Conservation (phyloP, 2,113 vertebrate genomes). For the Ophthalmolycus amberensis region DNA sequence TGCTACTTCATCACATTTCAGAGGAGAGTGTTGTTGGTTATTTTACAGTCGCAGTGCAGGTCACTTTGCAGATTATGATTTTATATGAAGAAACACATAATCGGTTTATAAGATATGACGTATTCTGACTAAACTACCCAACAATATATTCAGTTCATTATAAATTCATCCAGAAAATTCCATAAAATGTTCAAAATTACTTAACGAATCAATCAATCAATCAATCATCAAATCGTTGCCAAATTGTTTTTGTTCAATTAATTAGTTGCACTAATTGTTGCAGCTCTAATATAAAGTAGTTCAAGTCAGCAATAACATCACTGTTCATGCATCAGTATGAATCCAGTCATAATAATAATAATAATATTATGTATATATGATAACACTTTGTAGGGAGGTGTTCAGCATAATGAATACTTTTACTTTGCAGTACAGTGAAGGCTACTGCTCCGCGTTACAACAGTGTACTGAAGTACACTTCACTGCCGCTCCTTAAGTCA, state of each 20-base stretch:
- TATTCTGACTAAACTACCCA: neutral
- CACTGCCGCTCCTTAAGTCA: neutral
- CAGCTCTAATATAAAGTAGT: neutral
- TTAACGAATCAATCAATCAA: neutral
- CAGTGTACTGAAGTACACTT: neutral
- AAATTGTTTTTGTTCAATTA: neutral
- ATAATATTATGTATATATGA: neutral
- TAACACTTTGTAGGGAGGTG: neutral
- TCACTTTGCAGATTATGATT: neutral
- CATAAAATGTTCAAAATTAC: neutral
- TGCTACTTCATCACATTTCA: neutral
- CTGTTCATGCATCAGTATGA: neutral
- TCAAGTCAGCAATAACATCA: neutral
- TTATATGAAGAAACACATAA: neutral
- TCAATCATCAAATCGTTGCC: neutral
- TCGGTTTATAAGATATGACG: neutral
- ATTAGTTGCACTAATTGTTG: neutral
- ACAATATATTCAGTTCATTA: neutral
- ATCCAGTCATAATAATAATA: neutral
- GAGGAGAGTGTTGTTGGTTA: neutral
- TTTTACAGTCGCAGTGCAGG: neutral
- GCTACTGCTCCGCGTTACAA: too few species aligned
- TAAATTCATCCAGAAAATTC: neutral
- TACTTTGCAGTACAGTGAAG: neutral
- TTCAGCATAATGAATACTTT: neutral